Evolutionary conservation across 2,797 vertebrate species (phyloP).

Genomic region (Mus caroli): DNA sequence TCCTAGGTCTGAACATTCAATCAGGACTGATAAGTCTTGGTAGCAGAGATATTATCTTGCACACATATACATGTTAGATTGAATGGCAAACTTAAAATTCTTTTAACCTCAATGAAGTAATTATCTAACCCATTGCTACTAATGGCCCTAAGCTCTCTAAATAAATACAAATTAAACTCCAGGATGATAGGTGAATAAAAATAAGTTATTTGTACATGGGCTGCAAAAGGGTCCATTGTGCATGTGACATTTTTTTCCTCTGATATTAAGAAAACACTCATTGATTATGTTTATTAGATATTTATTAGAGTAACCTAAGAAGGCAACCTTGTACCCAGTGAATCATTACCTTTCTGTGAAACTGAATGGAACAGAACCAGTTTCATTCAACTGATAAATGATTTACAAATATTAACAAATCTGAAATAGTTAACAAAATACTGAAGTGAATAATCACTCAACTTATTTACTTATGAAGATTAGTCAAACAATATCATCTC

Average conservation of each 20-base stretch:
- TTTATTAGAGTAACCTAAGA: neutral
- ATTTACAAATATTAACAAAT: constrained; percentile 5
- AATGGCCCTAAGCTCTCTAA: neutral
- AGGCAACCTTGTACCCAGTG: neutral
- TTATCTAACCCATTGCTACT: neutral
- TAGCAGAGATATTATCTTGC: neutral
- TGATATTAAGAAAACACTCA: neutral
- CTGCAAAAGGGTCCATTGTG: neutral
- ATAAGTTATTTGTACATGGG: neutral
- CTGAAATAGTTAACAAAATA: neutral
- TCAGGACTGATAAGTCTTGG: neutral
- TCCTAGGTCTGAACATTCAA: neutral
- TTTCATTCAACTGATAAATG: neutral
- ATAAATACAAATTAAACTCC: neutral
- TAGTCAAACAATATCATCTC: neutral
- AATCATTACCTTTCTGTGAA: constrained; percentile 30
- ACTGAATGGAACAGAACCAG: neutral
- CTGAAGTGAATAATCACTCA: constrained; percentile 35
- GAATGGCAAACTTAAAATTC: neutral
- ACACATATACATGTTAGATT: neutral
- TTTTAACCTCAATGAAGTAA: neutral
- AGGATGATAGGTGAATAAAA: neutral
- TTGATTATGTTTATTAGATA: neutral
- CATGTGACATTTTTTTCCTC: neutral
- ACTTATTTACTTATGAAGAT: constrained; percentile 31